Evolutionary conservation across 2,113 vertebrate genomes (phyloP).

Genomic region (Melanostigma gelatinosum): DNA sequence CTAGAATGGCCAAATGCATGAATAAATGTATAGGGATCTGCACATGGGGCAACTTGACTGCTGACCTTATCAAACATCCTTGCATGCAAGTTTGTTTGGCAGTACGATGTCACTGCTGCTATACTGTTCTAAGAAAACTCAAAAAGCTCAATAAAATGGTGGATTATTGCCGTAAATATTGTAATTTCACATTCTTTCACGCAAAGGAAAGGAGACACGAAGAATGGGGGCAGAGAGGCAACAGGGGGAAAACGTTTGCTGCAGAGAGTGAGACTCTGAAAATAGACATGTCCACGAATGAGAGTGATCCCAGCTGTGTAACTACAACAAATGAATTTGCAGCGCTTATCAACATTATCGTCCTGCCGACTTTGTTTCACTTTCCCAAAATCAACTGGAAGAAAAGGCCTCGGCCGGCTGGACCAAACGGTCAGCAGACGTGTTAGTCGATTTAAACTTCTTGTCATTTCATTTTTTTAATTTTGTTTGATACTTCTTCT

Average conservation of each 20-base stretch:
- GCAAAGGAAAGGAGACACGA: neutral
- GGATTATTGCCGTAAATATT: neutral
- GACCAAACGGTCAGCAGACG: neutral
- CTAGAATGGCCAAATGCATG: too few species aligned
- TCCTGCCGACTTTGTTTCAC: conserved; percentile 4
- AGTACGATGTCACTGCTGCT: neutral
- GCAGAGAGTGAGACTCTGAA: neutral
- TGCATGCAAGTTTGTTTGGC: neutral
- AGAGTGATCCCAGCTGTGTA: conserved; percentile 28
- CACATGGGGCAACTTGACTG: neutral
- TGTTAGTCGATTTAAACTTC: neutral
- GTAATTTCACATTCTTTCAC: neutral
- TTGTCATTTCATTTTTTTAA: neutral
- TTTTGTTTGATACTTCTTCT: neutral
- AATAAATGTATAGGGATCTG: neutral
- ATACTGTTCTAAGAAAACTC: neutral
- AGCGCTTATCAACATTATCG: neutral
- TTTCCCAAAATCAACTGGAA: neutral
- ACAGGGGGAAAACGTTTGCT: neutral
- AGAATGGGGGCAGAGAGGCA: neutral
- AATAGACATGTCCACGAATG: neutral
- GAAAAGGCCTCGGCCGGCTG: neutral
- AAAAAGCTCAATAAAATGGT: neutral
- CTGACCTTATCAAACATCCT: neutral
- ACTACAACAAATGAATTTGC: conserved; percentile 20